A percentile compares a stretch with the other conserved stretches of the same genome.
Evolutionary conservation across 1,140 invertebrate species (phyloP).

Genomic region (Drosophila kepulauana): DNA sequence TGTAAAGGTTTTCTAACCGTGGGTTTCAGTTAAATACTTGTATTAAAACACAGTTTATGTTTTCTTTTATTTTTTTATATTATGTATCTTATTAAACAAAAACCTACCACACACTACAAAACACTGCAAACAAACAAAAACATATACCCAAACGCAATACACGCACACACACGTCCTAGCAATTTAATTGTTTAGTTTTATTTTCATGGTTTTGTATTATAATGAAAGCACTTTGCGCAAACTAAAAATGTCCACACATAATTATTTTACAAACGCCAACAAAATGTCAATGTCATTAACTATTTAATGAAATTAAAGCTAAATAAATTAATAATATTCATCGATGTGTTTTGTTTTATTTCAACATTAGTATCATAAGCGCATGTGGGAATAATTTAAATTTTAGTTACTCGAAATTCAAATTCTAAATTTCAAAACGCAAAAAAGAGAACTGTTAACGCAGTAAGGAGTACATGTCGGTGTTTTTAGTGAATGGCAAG

Average conservation of each 20-base stretch:
- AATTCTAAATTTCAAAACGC: background rate
- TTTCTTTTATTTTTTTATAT: conserved; percentile 39
- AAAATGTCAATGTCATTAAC: conserved; percentile 83
- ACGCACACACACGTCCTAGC: conserved; percentile 71
- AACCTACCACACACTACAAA: conserved; percentile 27
- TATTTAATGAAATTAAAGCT: conserved; percentile 81
- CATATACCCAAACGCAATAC: conserved; percentile 38
- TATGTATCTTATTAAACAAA: conserved; percentile 62
- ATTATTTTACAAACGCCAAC: conserved; percentile 69
- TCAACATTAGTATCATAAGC: background rate
- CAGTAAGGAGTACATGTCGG: background rate
- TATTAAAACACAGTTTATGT: conserved; percentile 69
- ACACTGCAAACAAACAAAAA: conserved; percentile 31
- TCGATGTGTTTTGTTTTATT: background rate
- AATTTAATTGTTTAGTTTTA: conserved; percentile 80
- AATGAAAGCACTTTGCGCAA: conserved; percentile 58
- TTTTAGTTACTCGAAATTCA: background rate
- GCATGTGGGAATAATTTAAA: background rate
- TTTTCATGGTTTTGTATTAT: conserved; percentile 55
- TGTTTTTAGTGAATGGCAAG: conserved; percentile 34
- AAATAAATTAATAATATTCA: conserved; percentile 79
- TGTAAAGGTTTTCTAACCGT: conserved; percentile 65
- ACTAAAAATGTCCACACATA: conserved; percentile 50
- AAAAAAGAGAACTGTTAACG: background rate
- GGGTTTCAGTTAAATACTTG: conserved; percentile 66